Conservation (phyloP, 1,140 invertebrate genomes). For the Drosophila insularis region DNA sequence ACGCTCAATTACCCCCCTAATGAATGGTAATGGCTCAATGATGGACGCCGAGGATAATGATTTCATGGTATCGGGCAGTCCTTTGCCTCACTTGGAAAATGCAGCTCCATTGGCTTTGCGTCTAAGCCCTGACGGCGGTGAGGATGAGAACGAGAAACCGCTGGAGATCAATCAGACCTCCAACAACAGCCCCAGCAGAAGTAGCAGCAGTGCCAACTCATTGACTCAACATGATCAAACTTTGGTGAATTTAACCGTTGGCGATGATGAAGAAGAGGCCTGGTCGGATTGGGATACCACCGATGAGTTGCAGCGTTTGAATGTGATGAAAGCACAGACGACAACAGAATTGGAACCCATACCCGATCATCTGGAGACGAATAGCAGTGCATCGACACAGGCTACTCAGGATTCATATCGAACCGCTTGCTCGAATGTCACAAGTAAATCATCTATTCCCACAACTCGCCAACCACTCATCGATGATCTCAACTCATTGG, state of each 20-base stretch:
- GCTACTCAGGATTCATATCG: constrained; percentile 41
- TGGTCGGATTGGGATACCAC: constrained; percentile 90
- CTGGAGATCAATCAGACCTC: constrained; percentile 10
- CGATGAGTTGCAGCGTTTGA: constrained; percentile 82
- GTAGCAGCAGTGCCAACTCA: constrained; percentile 12
- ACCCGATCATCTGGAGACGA: constrained; percentile 34
- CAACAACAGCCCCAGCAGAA: neutral
- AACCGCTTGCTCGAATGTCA: constrained; percentile 31
- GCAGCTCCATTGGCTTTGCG: constrained; percentile 85
- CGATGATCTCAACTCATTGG: constrained; percentile 88
- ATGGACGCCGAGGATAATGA: constrained; percentile 57
- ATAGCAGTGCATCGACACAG: constrained; percentile 41
- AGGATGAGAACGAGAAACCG: constrained; percentile 85
- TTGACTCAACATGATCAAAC: constrained; percentile 36
- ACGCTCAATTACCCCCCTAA: constrained; percentile 77
- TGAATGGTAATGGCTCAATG: constrained; percentile 49
- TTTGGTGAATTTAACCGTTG: constrained; percentile 40
- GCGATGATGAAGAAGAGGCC: constrained; percentile 82
- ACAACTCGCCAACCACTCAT: constrained; percentile 60
- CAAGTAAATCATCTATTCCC: constrained; percentile 5
- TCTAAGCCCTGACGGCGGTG: constrained; percentile 91
- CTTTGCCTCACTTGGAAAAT: constrained; percentile 53
- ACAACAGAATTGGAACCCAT: constrained; percentile 1
- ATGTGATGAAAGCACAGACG: constrained; percentile 20
- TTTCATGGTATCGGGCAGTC: constrained; percentile 74